Evolutionary conservation across 2,797 vertebrate species (phyloP).

Genomic region (Paratrypauchen microcephalus): DNA sequence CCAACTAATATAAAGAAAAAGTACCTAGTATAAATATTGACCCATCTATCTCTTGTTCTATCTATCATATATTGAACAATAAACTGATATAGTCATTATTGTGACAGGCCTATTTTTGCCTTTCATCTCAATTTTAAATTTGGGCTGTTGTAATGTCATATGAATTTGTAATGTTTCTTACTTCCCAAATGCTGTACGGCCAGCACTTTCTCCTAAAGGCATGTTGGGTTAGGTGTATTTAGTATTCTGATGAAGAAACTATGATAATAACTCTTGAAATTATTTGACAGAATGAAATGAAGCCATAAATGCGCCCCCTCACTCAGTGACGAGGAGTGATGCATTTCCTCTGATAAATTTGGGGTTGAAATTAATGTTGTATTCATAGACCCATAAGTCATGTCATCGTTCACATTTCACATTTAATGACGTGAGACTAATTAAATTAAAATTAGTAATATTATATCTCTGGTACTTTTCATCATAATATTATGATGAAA

Average conservation of each 20-base stretch:
- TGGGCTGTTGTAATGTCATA: too few species aligned
- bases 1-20: too few species aligned
- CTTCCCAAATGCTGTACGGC: background rate
- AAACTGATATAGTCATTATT: too few species aligned
- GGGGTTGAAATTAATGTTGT: slow-evolving; percentile 3
- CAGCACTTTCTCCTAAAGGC: background rate
- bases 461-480: too few species aligned
- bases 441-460: slow-evolving; percentile 5
- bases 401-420: background rate
- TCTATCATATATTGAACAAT: too few species aligned
- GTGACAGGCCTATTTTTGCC: too few species aligned
- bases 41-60: too few species aligned
- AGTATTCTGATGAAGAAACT: slow-evolving; percentile 19
- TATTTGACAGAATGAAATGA: slow-evolving; percentile 9
- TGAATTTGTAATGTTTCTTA: background rate
- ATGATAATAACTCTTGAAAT: slow-evolving; percentile 38
- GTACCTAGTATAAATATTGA: too few species aligned
- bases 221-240: background rate
- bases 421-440: slow-evolving; percentile 1
- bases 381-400: background rate
- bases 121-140: too few species aligned
- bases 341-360: slow-evolving; percentile 10
- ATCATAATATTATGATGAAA: background rate
- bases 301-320: slow-evolving; percentile 4
- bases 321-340: slow-evolving; percentile 3